Conservation (phyloP, 2,113 vertebrate genomes). For the Abramis brama region DNA sequence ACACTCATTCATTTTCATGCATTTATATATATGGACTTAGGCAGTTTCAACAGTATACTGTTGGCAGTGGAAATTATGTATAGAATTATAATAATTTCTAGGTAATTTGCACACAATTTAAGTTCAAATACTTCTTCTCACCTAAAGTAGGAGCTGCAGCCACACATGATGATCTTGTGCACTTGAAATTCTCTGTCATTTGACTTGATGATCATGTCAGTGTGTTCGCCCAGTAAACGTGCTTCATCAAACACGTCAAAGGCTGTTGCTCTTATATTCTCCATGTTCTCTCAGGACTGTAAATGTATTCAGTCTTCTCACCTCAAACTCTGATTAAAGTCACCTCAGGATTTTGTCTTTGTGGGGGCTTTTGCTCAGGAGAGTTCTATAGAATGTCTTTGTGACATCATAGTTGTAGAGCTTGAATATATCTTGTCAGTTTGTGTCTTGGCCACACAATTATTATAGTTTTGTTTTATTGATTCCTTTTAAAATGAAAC, state of each 20-base stretch:
- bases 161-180: conserved; percentile 85
- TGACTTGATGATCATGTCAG: conserved; percentile 79
- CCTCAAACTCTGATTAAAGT: too few relatives aligned
- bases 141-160: conserved; percentile 82
- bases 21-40: too few relatives aligned
- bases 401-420: too few relatives aligned
- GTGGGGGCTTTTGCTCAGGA: too few relatives aligned
- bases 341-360: too few relatives aligned
- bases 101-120: conserved; percentile 68
- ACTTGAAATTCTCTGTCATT: conserved; percentile 77
- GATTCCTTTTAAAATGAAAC: too few relatives aligned
- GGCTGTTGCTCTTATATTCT: conserved; percentile 71
- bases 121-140: conserved; percentile 36
- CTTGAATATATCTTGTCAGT: too few relatives aligned
- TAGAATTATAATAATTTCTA: background rate
- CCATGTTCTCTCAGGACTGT: conserved; percentile 37
- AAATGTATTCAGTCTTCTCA: too few relatives aligned
- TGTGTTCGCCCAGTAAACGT: conserved; percentile 78
- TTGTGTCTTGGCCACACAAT: too few relatives aligned
- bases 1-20: too few relatives aligned
- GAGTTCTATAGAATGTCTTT: too few relatives aligned
- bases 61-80: background rate
- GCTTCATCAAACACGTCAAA: conserved; percentile 79
- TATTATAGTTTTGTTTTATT: too few relatives aligned
- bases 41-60: background rate